These are phyloP conservation scores for Serinus canaria DNA, from an alignment of 2,113 vertebrate species.

Conservation along the genomic window DNA sequence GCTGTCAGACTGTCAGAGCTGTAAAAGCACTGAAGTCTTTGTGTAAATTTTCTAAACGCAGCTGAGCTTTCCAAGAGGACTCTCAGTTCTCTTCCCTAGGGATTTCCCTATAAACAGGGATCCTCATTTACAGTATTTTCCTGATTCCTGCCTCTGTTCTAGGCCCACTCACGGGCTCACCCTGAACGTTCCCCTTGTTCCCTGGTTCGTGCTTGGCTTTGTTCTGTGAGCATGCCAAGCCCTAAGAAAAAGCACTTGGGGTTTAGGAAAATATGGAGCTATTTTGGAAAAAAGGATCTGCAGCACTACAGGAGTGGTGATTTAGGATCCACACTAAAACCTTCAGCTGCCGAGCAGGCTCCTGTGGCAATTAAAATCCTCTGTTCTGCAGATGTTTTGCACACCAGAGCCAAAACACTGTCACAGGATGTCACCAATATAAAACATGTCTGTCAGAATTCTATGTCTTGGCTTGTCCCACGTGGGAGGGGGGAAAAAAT, in stretches of 20 bases:
- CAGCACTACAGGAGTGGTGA: neutral
- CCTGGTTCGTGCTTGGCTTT: neutral
- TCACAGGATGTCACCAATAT: neutral
- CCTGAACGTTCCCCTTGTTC: neutral
- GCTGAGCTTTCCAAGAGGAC: neutral
- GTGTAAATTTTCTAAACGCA: neutral
- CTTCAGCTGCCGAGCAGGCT: neutral
- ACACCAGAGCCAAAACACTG: neutral
- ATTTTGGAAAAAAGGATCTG: neutral
- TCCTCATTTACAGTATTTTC: neutral
- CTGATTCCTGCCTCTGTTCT: neutral
- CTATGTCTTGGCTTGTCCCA: neutral
- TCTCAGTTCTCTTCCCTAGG: neutral
- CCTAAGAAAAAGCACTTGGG: neutral
- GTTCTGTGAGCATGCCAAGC: rapidly evolving
- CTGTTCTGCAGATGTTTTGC: neutral
- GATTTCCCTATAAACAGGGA: neutral
- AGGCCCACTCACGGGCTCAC: neutral
- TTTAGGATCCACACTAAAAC: neutral
- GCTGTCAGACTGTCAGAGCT: neutral
- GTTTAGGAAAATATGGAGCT: neutral
- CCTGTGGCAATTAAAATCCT: neutral
- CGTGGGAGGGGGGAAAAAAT: rapidly evolving
- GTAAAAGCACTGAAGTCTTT: neutral
- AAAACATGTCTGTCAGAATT: neutral